Evolutionary conservation across 2,888 invertebrate genomes (phyloP).

Genomic region (Himalopsyche japonica): DNA sequence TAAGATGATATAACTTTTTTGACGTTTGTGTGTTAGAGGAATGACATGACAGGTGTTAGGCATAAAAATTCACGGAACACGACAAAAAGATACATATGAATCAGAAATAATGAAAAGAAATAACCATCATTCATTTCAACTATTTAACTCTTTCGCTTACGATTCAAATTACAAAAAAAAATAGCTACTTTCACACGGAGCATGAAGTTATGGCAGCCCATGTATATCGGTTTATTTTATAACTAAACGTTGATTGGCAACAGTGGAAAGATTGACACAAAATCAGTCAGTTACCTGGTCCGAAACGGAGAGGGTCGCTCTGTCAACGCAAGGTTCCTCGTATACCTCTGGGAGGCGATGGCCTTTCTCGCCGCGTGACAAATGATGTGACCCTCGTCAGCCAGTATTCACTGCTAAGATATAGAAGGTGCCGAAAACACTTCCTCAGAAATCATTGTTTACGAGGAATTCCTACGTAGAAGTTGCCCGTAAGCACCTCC

Average conservation of each 20-base stretch:
- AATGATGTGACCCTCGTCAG: conserved; percentile 32
- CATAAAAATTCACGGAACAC: no score
- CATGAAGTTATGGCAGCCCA: not conserved
- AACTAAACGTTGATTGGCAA: conserved; percentile 19
- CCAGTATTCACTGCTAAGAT: not conserved
- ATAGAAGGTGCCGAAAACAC: not conserved
- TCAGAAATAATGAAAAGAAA: no score
- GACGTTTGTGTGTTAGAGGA: no score
- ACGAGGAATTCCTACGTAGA: not conserved
- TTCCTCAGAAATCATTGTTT: not conserved
- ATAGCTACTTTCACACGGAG: not conserved
- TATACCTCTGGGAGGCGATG: conserved; percentile 1
- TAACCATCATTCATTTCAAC: no score
- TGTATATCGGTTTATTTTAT: not conserved
- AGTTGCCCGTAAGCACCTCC: not conserved
- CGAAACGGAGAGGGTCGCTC: not conserved
- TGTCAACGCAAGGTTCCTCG: conserved; percentile 2
- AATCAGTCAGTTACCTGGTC: conserved; percentile 1
- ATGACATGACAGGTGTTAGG: no score
- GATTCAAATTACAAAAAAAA: no score
- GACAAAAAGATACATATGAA: no score
- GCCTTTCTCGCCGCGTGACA: conserved; percentile 10
- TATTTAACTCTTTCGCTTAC: no score
- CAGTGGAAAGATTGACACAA: conserved; percentile 19
- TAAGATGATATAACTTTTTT: no score